Conservation (phyloP, 2,888 invertebrate species). For the Phalangium opilio region DNA sequence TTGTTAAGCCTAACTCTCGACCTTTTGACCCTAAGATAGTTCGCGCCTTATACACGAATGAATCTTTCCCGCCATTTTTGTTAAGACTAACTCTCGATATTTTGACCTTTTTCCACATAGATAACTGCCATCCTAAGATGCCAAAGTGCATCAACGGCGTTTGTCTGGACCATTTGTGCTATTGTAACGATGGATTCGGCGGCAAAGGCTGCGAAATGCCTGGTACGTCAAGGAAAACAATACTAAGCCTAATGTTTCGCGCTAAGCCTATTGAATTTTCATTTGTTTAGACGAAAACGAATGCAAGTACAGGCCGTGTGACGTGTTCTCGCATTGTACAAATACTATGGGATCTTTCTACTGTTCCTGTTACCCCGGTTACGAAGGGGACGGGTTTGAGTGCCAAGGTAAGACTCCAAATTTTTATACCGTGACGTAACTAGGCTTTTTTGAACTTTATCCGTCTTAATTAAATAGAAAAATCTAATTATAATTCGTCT, state of each 20-base stretch:
- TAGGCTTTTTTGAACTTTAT: too few relatives aligned
- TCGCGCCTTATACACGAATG: not conserved
- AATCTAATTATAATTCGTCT: too few relatives aligned
- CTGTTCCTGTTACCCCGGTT: constrained; percentile 92
- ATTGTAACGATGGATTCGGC: constrained; percentile 88
- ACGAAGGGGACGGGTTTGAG: constrained; percentile 83
- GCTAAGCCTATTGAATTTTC: constrained; percentile 3
- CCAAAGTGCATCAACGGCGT: constrained; percentile 80
- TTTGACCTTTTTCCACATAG: constrained; percentile 36
- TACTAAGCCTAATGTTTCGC: too few relatives aligned
- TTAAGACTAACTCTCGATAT: not conserved
- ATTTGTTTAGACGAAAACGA: constrained; percentile 74
- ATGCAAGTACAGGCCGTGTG: constrained; percentile 89
- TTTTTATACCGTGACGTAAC: not conserved
- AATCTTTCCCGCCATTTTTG: not conserved
- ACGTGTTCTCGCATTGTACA: constrained; percentile 90
- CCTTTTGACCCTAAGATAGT: not conserved
- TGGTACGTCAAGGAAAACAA: constrained; percentile 48
- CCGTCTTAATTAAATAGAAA: too few relatives aligned
- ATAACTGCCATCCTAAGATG: constrained; percentile 83
- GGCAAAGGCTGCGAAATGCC: constrained; percentile 87
- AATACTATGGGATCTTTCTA: constrained; percentile 91
- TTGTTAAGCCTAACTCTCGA: too few relatives aligned
- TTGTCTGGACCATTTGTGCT: constrained; percentile 81
- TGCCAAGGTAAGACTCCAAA: constrained; percentile 65